Evolutionary conservation across 2,113 vertebrate species (phyloP), one percentile per base, ranked within the genome.

Genomic region (Tetraodon nigroviridis): DNA sequence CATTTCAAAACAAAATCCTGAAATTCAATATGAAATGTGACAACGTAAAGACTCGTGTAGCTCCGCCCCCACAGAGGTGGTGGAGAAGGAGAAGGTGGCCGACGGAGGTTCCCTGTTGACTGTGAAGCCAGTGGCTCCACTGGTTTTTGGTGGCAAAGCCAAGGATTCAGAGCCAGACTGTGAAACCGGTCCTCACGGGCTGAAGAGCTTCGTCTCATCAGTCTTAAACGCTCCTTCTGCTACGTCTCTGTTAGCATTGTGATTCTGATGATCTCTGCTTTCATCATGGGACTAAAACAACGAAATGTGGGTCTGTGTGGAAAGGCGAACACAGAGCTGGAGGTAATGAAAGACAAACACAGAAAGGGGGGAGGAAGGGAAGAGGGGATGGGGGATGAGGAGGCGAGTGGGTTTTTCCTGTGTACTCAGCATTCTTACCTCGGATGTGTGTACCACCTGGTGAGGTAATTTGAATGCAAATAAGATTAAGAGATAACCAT

Each of bases 361-460:
- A 32, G 74, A 87, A 79, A 27, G 62, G 76, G 76, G 61, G 64
- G 3, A 12, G 41, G 7, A 6, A 45, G 0, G 24, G 71, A 78
- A 60, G 62, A 46, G 44, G 44, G 8, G 17, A 46, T 0, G 27
- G 71, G 75, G 73, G n/a, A 58, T 58, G 76, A 78, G n/a, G 44
- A 17, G 44, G 44, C 5, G 44, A n/a, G 6, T 1, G 7, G 44
- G 44, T n/a, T 7, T 16, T 46, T n/a, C n/a, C 15, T 89, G 89
- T 91, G 86, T 88, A 90, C 87, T 90, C 87, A 90, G 93, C 94
- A 95, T 95, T 96, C 96, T 99, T 99, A 99, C 96, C 96, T 99
- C 95, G 92, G 92, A 99, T 97, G 90, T 95, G 95, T 92, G 96
- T 98, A 96, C 96, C 96, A 97, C 96, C 96, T 99, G 95, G 94